Base-by-base conservation (phyloP, 1,140 invertebrate species). In the Aradophagus sp. region DNA sequence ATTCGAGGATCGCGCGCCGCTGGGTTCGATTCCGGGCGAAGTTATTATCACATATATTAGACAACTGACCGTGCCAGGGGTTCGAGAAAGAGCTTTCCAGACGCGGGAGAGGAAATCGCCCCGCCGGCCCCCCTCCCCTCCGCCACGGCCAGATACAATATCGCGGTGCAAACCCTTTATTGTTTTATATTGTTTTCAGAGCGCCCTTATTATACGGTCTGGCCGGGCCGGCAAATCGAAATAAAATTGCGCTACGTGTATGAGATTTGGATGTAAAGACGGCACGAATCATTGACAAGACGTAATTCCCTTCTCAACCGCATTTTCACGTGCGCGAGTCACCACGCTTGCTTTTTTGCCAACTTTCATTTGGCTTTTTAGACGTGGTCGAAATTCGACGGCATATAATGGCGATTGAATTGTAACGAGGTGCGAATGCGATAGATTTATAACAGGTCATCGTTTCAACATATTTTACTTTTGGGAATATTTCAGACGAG, bases 31-130 rank as follows among this genome's bases (percentile, higher is more conserved):
- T 63, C 58, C 47, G 38, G 32, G 65, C 56, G 56, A 79, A 79
- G 74, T 79, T 79, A 79, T 79, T 79, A 79, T 76, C 77, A 79
- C 77, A 77, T 77, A 77, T 79, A 79, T 77, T 79, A 77, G 77
- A 77, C 71, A 74, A 75, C 77, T 79, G 76, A 70, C 74, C 77
- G 66, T 35, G 38, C 50, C 36, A 39, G 56, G 50, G 65, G 65
- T 56, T 66, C 29, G 67, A 63, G 61, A 66, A 69, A 61, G 50
- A 65, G 65, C 58, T 65, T 70, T 74, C 42, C 42, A 58, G 48
- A 48, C 48, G 36, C 34, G 42, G 41, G 50, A 48, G 62, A 48
- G 58, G 45, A 52, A 63, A 74, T 67, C 55, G 38, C 42, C 27
- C 35, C 31, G 27, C 14, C 38, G 20, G 5, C 11, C 11, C 47